Conservation (phyloP, 2,888 invertebrate genomes). For the Aproaerema taeniolella region DNA sequence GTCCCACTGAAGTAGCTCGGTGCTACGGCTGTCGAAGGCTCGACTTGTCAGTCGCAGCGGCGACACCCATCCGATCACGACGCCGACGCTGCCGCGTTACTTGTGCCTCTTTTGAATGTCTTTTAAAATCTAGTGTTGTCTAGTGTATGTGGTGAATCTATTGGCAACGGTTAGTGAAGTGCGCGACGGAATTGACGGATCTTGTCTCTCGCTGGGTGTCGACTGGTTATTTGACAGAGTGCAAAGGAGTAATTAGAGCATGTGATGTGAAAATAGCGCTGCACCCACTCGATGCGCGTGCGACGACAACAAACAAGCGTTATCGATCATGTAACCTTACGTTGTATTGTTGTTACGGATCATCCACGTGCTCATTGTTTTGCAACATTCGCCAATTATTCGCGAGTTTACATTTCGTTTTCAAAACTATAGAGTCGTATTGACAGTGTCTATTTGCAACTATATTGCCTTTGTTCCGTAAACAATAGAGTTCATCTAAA, state of each 20-base stretch:
- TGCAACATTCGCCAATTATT: no score
- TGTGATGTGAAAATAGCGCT: constrained; percentile 36
- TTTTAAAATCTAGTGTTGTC: constrained; percentile 29
- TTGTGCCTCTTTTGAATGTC: no score
- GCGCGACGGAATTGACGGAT: constrained; percentile 51
- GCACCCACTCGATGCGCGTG: constrained; percentile 31
- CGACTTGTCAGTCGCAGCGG: constrained; percentile 63
- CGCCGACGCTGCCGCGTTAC: constrained; percentile 39
- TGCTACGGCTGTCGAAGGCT: constrained; percentile 26
- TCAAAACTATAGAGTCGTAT: no score
- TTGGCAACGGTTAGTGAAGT: constrained; percentile 44
- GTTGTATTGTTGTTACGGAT: no score
- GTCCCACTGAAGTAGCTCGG: constrained; percentile 41
- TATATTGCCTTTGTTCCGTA: no score
- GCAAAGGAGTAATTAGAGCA: constrained; percentile 46
- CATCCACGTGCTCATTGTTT: no score
- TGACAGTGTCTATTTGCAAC: no score
- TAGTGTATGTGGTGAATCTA: constrained; percentile 36
- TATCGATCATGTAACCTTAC: constrained; percentile 8
- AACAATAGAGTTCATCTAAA: no score
- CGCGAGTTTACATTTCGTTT: no score
- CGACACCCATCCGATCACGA: constrained; percentile 56
- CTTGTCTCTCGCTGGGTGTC: constrained; percentile 38
- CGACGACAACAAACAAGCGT: constrained; percentile 27
- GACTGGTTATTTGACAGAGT: constrained; percentile 29